Evolutionary conservation across 2,797 vertebrate species (phyloP).

Genomic region (Falco rusticolus): DNA sequence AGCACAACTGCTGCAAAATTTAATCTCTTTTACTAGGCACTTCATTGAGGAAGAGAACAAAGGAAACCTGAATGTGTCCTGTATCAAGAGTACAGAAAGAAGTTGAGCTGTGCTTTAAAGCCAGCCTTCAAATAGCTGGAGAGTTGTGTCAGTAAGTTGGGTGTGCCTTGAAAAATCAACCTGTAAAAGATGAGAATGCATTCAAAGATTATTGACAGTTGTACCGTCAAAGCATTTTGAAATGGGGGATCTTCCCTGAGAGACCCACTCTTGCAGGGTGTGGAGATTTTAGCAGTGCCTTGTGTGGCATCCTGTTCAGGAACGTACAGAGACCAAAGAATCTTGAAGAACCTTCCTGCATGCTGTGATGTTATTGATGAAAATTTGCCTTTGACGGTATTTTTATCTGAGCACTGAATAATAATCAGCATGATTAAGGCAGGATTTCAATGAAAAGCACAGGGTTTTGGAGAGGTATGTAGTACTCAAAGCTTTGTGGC

Average conservation of each 20-base stretch:
- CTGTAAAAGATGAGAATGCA: background rate
- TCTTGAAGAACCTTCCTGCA: background rate
- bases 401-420: background rate
- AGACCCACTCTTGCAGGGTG: background rate
- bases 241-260: background rate
- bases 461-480: background rate
- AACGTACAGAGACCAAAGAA: background rate
- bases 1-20: slow-evolving; percentile 1
- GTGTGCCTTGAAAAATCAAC: background rate
- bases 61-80: background rate
- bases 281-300: background rate
- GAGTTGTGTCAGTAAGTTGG: background rate
- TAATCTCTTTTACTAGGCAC: background rate
- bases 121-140: background rate
- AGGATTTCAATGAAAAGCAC: background rate
- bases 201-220: background rate
- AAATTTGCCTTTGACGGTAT: background rate
- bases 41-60: background rate
- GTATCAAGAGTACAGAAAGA: background rate
- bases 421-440: background rate
- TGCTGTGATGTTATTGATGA: background rate
- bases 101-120: background rate
- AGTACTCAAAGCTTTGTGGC: background rate
- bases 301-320: background rate
- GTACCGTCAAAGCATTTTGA: background rate